phyloP scores from a whole-genome alignment of 1,140 invertebrate species.

The Neodiprion virginianus region DNA sequence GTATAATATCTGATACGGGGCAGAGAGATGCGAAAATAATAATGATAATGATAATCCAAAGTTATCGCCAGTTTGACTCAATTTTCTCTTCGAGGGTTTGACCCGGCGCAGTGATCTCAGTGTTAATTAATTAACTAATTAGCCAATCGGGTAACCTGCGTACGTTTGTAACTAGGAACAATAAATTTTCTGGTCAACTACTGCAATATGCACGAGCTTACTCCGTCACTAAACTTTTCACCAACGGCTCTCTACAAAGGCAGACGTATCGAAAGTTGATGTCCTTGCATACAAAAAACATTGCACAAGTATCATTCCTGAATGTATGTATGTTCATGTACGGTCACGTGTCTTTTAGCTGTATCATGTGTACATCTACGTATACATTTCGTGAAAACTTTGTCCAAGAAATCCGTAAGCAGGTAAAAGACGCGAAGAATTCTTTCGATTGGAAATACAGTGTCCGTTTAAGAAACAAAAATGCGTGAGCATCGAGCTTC shows the following conservation, averaged over 20 bases:
- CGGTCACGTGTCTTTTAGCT: too few relatives aligned
- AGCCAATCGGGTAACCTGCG: neutral
- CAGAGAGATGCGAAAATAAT: neutral
- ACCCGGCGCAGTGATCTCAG: neutral
- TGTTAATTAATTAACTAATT: constrained; percentile 3
- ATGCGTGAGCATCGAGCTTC: neutral
- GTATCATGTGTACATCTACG: too few relatives aligned
- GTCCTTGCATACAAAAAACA: too few relatives aligned
- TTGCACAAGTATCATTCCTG: too few relatives aligned
- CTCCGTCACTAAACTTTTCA: too few relatives aligned
- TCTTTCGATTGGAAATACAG: neutral
- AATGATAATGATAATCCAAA: neutral
- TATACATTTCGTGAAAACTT: too few relatives aligned
- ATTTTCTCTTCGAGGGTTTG: constrained; percentile 6
- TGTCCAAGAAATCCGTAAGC: too few relatives aligned
- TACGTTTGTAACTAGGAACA: neutral
- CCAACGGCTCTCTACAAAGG: too few relatives aligned
- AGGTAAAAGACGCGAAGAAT: neutral
- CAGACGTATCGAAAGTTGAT: too few relatives aligned
- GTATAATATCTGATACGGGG: neutral
- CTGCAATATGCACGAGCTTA: neutral
- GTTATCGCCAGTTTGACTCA: constrained; percentile 1
- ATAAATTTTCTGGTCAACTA: neutral
- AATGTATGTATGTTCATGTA: too few relatives aligned
- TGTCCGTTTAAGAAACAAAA: neutral